These are phyloP conservation scores for Brenthis daphne DNA, from an alignment of 2,888 invertebrate genomes.

Conservation along the genomic window DNA sequence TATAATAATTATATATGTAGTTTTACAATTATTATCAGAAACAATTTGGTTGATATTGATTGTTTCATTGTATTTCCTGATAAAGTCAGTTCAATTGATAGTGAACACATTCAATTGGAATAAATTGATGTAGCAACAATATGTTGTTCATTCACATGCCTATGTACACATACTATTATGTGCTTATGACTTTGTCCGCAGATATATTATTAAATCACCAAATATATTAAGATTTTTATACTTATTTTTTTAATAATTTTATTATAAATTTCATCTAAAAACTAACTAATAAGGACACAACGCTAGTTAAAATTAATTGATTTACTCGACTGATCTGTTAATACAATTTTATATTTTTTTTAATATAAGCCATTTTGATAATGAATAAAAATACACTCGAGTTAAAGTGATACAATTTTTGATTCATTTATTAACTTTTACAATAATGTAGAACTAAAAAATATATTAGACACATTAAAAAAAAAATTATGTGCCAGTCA, in stretches of 20 bases:
- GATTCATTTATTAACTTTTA: too few relatives aligned
- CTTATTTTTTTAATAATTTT: conserved; percentile 1
- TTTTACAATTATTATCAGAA: background rate
- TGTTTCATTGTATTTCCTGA: conserved; percentile 44
- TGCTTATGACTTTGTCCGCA: background rate
- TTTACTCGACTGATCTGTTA: too few relatives aligned
- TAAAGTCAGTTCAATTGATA: conserved; percentile 56
- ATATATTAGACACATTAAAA: too few relatives aligned
- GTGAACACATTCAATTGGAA: conserved; percentile 61
- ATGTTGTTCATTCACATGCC: conserved; percentile 33
- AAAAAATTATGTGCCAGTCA: too few relatives aligned
- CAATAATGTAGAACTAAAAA: too few relatives aligned
- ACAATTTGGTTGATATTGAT: conserved; percentile 5
- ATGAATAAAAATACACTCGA: too few relatives aligned
- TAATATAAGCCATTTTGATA: too few relatives aligned
- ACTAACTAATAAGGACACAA: conserved; percentile 3
- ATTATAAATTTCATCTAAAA: background rate
- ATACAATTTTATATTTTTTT: too few relatives aligned
- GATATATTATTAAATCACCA: background rate
- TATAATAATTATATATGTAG: background rate
- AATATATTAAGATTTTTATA: background rate
- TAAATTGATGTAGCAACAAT: conserved; percentile 55
- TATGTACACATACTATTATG: conserved; percentile 1
- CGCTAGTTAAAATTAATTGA: too few relatives aligned
- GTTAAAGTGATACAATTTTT: too few relatives aligned